phyloP scores from a whole-genome alignment of 2,888 invertebrate species.

The Lepeophtheirus nordmannii region DNA sequence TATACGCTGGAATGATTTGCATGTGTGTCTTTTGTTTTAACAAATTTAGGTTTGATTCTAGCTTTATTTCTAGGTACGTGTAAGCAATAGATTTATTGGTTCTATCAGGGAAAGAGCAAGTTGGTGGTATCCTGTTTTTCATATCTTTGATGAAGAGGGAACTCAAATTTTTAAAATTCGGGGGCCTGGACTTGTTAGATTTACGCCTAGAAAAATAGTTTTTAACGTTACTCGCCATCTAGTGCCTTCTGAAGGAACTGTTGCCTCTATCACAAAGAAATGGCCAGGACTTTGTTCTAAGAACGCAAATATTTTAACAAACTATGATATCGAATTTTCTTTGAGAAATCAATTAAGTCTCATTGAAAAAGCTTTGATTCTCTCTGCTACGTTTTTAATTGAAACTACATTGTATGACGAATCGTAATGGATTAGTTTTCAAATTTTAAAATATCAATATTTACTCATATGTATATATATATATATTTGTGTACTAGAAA shows the following conservation, averaged over 20 bases:
- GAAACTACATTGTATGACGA: constrained; percentile 28
- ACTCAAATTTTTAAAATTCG: constrained; percentile 5
- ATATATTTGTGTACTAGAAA: too few species aligned
- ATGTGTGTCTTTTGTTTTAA: too few species aligned
- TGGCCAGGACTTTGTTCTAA: neutral
- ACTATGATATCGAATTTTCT: too few species aligned
- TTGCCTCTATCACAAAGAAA: constrained; percentile 6
- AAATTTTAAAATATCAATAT: too few species aligned
- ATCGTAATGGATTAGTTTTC: too few species aligned
- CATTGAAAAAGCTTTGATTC: neutral
- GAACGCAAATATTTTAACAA: too few species aligned
- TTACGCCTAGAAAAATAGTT: neutral
- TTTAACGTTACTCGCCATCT: neutral
- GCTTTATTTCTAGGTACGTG: neutral
- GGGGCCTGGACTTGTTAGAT: neutral
- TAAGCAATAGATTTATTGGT: neutral
- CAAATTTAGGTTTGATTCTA: too few species aligned
- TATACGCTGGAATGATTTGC: too few species aligned
- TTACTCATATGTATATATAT: too few species aligned
- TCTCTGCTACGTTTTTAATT: neutral
- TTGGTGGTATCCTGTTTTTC: neutral
- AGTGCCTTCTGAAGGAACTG: neutral
- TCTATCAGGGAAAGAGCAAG: neutral
- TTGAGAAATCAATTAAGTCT: too few species aligned
- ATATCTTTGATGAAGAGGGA: neutral